phyloP scores from a whole-genome alignment of 2,888 invertebrate genomes.

The Acrobasis consociella region DNA sequence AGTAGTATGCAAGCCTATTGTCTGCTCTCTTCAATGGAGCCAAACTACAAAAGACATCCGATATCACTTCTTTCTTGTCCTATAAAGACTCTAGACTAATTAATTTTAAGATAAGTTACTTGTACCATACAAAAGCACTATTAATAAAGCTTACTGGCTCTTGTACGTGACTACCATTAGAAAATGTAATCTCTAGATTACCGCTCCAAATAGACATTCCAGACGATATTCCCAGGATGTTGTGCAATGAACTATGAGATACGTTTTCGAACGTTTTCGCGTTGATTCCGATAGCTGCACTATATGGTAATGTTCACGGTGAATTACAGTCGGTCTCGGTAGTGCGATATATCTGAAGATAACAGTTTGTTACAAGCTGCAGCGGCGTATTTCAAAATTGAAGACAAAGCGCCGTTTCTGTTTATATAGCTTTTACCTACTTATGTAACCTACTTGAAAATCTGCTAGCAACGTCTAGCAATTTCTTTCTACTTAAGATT shows the following conservation, averaged over 20 bases:
- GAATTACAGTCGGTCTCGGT: not conserved
- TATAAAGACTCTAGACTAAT: not conserved
- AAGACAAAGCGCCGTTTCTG: too few relatives aligned
- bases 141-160: not conserved
- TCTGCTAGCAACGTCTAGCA: too few relatives aligned
- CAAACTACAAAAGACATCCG: not conserved
- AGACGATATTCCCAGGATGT: conserved; percentile 8
- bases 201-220: conserved; percentile 3
- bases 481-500: too few relatives aligned
- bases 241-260: conserved; percentile 1
- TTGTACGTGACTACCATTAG: not conserved
- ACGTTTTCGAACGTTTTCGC: conserved; percentile 1
- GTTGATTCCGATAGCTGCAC: not conserved
- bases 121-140: not conserved
- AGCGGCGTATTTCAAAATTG: not conserved
- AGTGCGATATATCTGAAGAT: not conserved
- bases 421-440: too few relatives aligned
- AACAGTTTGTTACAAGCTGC: not conserved
- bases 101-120: not conserved
- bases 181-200: not conserved
- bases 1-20: not conserved
- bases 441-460: too few relatives aligned
- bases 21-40: not conserved
- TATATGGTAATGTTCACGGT: not conserved
- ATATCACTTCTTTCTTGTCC: not conserved